Base-by-base conservation (phyloP, 2,113 vertebrate species). In the Apistogramma diplotaenia region DNA sequence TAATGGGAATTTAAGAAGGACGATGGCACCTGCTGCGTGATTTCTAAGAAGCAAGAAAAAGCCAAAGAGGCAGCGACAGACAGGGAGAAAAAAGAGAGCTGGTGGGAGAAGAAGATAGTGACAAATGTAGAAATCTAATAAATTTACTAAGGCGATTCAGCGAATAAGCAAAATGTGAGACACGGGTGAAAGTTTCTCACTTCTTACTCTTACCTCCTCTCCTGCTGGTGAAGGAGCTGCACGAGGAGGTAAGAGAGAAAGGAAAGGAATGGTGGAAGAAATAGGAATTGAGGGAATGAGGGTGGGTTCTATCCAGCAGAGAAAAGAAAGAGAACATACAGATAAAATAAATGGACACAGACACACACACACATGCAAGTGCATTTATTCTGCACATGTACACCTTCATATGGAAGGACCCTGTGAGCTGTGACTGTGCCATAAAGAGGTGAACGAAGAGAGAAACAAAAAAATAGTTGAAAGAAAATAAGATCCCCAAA, bases 1-100 rank as follows among this genome's bases (percentile, higher is more conserved):
- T 74, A 76, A 83, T 49, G 43, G 16, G 23, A 78, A 76, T 72
- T 72, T 40, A 35, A 67, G 60, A 57, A 76, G 53, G 19, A 67
- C 4, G 33, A 29, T 25, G 19, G 23, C 21, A 56, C 53, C 43
- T 40, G 25, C 53, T 60, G 55, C 10, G n/a, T 31, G 58, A 59
- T 74, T 54, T 77, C 59, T 19, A 56, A 55, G 35, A 56, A 61
- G 16, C 10, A 25, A 46, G 21, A 1, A 19, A 65, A 62, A 58
- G 35, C 12, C 23, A 46, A n/a, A 35, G 51, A 54, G 8, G 25
- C 18, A 16, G 6, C 33, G 1, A 27, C 21, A 51, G 3, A 56
- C 1, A 21, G 12, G 18, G 16, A 25, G 31, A 12, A 3, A 79
- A 57, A 54, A 74, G 3, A 33, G 33, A 54, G 35, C 19, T 9